Conservation (phyloP, 2,113 vertebrate species). For the Xenopus laevis region DNA sequence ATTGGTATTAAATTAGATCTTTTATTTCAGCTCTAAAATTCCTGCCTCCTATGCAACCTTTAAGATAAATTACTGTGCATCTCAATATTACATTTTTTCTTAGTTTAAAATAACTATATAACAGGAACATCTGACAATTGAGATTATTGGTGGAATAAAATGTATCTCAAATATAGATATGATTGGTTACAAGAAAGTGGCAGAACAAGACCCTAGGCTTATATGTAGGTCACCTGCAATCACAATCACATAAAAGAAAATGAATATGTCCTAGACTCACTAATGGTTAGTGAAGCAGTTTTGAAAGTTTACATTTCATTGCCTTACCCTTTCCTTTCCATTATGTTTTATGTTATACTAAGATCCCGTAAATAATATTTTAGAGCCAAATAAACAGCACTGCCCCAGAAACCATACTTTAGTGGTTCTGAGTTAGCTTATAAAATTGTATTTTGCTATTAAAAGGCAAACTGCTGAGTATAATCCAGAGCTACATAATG, state of each 20-base stretch:
- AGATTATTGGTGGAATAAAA: constrained; percentile 52
- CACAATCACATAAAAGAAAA: constrained; percentile 43
- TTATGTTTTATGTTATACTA: constrained; percentile 26
- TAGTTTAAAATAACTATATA: constrained; percentile 51
- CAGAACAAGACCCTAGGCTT: constrained; percentile 9
- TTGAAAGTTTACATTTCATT: constrained; percentile 54
- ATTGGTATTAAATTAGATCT: background rate
- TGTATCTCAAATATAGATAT: constrained; percentile 47
- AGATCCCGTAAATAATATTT: background rate
- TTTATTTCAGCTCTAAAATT: constrained; percentile 29
- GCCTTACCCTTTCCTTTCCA: constrained; percentile 47
- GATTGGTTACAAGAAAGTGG: constrained; percentile 43
- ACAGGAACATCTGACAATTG: constrained; percentile 46
- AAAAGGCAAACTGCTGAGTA: no score
- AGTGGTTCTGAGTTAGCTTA: background rate
- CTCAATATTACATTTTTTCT: constrained; percentile 41
- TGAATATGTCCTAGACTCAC: constrained; percentile 45
- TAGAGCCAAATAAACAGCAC: no score
- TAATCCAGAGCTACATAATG: no score
- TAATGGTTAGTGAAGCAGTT: constrained; percentile 49
- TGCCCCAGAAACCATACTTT: background rate
- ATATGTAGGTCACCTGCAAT: constrained; percentile 20
- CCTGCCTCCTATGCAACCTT: constrained; percentile 38
- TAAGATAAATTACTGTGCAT: constrained; percentile 22
- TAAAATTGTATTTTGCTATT: no score